A percentile compares a stretch with the other conserved stretches of the same genome.
Evolutionary conservation across 1,140 invertebrate genomes (phyloP).

Genomic region (Batillaria attramentaria): DNA sequence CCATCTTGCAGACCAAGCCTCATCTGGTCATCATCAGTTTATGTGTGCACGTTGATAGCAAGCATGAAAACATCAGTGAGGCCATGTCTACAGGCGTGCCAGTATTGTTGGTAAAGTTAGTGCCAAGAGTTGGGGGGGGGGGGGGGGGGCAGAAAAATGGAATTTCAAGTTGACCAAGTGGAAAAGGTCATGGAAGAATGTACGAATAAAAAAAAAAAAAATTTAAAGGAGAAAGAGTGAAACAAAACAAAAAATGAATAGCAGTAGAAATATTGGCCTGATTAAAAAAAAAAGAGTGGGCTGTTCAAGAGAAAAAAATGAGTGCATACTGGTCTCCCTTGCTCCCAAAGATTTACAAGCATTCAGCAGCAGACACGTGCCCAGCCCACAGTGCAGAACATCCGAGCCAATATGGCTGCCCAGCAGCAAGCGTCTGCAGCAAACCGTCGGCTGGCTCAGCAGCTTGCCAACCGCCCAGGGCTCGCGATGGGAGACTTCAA

Average conservation of each 20-base stretch:
- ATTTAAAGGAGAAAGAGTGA: background rate
- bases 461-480: constrained; percentile 74
- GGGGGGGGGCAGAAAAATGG: too few species aligned
- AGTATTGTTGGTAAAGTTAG: too few species aligned
- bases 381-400: constrained; percentile 53
- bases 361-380: constrained; percentile 56
- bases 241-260: background rate
- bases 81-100: too few species aligned
- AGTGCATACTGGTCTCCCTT: background rate
- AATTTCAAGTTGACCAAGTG: too few species aligned
- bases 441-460: constrained; percentile 73
- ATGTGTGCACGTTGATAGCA: too few species aligned
- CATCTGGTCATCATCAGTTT: too few species aligned
- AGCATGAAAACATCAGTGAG: too few species aligned
- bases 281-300: background rate
- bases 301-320: background rate
- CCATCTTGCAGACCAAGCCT: too few species aligned
- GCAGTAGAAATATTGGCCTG: background rate
- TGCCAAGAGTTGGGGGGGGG: too few species aligned
- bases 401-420: constrained; percentile 64
- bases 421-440: constrained; percentile 70
- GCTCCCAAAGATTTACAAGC: constrained; percentile 62
- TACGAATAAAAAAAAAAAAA: background rate
- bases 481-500: constrained; percentile 49
- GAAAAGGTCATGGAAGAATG: background rate